These are phyloP conservation scores for Empis stercorea DNA, from an alignment of 2,888 invertebrate genomes.

Conservation along the genomic window DNA sequence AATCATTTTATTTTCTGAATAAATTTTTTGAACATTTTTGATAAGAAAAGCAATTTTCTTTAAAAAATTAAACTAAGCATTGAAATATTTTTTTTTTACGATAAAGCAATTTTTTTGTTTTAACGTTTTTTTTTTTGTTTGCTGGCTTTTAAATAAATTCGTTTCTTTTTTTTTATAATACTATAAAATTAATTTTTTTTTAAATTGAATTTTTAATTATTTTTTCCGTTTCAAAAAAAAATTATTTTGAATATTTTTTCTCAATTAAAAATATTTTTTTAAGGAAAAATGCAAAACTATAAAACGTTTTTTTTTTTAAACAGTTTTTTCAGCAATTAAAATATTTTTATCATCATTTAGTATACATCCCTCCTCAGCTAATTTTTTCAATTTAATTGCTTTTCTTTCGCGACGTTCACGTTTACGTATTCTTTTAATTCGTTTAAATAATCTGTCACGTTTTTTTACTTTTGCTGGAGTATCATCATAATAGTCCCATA, in stretches of 20 bases:
- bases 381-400: slow-evolving; percentile 36
- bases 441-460: slow-evolving; percentile 29
- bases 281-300: background rate
- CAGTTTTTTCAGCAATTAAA: slow-evolving; percentile 29
- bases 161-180: no score
- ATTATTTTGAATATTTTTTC: no score
- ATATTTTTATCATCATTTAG: slow-evolving; percentile 27
- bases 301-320: slow-evolving; percentile 9
- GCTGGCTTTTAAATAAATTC: no score
- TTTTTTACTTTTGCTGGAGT: slow-evolving; percentile 62
- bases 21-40: no score
- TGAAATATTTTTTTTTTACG: no score
- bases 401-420: slow-evolving; percentile 35
- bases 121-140: no score
- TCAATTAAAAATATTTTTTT: no score
- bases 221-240: background rate
- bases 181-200: background rate
- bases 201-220: background rate
- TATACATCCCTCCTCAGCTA: slow-evolving; percentile 37
- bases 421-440: slow-evolving; percentile 35
- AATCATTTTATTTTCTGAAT: no score
- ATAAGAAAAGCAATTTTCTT: no score
- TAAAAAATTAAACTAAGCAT: no score
- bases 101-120: no score
- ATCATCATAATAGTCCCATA: slow-evolving; percentile 81